Conservation (phyloP, 1,140 invertebrate genomes). For the Lanistes nyassanus region DNA sequence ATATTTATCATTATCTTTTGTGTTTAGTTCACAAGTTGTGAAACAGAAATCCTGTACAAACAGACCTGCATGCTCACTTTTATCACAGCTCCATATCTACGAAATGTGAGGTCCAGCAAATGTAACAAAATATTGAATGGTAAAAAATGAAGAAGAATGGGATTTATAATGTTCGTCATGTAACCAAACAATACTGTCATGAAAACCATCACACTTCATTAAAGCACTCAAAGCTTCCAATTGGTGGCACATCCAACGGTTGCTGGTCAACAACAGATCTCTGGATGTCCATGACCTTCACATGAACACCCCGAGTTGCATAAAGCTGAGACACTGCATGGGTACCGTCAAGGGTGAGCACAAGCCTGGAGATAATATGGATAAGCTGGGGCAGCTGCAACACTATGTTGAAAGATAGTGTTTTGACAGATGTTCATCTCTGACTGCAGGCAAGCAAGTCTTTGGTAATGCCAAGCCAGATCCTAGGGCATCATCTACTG, state of each 20-base stretch:
- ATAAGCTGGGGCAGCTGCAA: conserved; percentile 9
- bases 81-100: not conserved
- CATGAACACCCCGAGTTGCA: not conserved
- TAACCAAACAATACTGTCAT: not conserved
- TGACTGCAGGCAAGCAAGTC: too few species aligned
- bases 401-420: too few species aligned
- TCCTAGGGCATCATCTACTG: not conserved
- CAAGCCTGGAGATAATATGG: conserved; percentile 7
- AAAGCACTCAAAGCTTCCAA: conserved; percentile 50
- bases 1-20: not conserved
- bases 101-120: not conserved
- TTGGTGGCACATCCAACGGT: conserved; percentile 40
- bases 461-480: too few species aligned
- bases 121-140: not conserved
- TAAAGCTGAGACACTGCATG: conserved; percentile 2
- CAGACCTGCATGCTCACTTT: not conserved
- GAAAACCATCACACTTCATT: conserved; percentile 38
- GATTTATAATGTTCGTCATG: too few species aligned
- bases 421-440: too few species aligned
- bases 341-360: not conserved
- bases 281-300: conserved; percentile 9
- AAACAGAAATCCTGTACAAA: not conserved
- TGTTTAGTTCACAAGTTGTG: not conserved
- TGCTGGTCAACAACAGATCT: not conserved
- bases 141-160: not conserved